Percentiles rank a stretch among this genome's conserved stretches.
phyloP scores from a whole-genome alignment of 2,797 vertebrate species.

The Micropoecilia bifurca region DNA sequence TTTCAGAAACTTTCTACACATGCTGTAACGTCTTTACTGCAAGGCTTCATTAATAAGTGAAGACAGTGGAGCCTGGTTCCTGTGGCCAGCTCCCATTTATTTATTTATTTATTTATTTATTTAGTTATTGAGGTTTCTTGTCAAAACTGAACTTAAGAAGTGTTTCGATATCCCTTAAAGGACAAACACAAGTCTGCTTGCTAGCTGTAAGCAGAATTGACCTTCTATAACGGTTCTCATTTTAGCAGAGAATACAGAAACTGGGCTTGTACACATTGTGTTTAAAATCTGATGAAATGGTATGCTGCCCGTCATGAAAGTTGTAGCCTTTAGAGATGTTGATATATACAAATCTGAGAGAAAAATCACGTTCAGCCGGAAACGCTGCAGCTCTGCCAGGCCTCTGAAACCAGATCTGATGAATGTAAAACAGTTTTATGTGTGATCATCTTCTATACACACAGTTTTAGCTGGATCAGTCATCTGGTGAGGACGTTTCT shows the following conservation, averaged over 20 bases:
- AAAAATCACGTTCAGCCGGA: background rate
- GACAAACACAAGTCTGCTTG: background rate
- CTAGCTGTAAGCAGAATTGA: background rate
- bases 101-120: background rate
- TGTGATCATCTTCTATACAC: background rate
- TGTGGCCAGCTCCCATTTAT: background rate
- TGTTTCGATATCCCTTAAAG: background rate
- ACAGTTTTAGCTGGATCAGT: background rate
- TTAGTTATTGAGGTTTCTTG: background rate
- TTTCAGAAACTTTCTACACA: background rate
- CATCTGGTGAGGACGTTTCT: background rate
- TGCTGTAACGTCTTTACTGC: background rate
- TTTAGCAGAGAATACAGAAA: background rate
- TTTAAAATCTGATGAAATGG: background rate
- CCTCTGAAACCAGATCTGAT: background rate
- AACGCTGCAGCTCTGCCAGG: background rate
- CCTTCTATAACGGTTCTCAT: background rate
- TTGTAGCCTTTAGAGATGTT: background rate
- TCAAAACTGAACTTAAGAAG: background rate
- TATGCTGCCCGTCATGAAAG: background rate
- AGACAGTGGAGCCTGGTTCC: background rate
- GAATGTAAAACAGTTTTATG: background rate
- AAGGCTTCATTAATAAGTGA: slow-evolving; percentile 13
- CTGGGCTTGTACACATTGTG: background rate
- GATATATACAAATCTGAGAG: background rate